A percentile compares a stretch with the other conserved stretches of the same genome.
Evolutionary conservation across 2,797 vertebrate genomes (phyloP).

Genomic region (Epinephelus awoara): DNA sequence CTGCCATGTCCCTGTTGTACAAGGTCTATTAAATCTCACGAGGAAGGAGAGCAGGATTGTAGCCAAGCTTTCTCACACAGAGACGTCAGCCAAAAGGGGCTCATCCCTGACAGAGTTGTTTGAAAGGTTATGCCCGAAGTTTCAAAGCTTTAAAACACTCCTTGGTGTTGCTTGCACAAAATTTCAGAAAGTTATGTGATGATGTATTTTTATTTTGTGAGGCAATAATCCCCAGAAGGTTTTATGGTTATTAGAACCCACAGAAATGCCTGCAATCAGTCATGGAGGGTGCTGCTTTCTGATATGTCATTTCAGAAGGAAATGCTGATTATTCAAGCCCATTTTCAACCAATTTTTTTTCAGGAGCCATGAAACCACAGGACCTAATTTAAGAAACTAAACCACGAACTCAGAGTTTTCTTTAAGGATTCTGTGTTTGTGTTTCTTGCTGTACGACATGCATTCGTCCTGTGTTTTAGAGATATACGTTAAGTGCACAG

Average conservation of each 20-base stretch:
- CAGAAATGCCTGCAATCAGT: background rate
- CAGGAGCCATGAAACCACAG: background rate
- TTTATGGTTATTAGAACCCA: background rate
- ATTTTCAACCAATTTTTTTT: background rate
- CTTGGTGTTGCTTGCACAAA: background rate
- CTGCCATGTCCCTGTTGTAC: conserved; percentile 12
- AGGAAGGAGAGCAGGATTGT: conserved; percentile 11
- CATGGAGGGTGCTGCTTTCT: background rate
- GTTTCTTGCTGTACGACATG: background rate
- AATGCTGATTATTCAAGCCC: background rate
- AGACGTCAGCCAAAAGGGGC: background rate
- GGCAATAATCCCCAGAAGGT: no score
- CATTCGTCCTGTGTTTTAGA: background rate
- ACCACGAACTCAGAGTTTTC: background rate
- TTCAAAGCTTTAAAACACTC: background rate
- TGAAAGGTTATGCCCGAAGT: conserved; percentile 9
- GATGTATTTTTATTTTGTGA: background rate
- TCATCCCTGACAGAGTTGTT: conserved; percentile 17
- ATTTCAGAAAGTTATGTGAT: background rate
- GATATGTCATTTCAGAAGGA: background rate
- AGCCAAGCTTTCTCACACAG: background rate
- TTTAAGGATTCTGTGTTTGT: background rate
- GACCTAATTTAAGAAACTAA: no score
- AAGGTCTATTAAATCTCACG: conserved; percentile 25
- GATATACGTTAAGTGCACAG: no score